These are phyloP conservation scores for Caenorhabditis macrosperma DNA, from an alignment of 2,888 invertebrate species.

Conservation along the genomic window DNA sequence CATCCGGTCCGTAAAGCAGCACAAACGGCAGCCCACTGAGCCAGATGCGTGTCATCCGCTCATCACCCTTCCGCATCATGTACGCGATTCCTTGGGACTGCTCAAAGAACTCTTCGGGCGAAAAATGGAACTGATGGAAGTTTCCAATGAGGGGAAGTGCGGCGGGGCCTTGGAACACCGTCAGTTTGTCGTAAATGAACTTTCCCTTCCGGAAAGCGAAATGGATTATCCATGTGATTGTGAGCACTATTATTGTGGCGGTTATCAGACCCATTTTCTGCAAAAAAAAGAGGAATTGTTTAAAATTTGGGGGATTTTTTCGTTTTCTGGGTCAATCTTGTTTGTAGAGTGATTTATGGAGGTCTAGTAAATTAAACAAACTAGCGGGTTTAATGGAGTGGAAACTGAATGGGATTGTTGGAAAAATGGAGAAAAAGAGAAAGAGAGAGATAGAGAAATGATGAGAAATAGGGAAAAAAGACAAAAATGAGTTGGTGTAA, in stretches of 20 bases:
- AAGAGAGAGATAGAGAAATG: conserved; percentile 9
- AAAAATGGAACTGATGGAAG: conserved; percentile 77
- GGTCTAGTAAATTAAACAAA: too few species aligned
- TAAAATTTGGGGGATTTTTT: neutral
- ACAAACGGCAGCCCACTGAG: conserved; percentile 77
- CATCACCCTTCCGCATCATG: conserved; percentile 72
- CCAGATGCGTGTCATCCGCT: conserved; percentile 76
- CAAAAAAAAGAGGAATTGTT: too few species aligned
- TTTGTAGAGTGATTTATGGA: too few species aligned
- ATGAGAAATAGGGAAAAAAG: conserved; percentile 24
- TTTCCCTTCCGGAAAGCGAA: conserved; percentile 57
- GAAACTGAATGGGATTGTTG: neutral
- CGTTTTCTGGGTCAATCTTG: neutral
- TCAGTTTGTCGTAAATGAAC: conserved; percentile 65
- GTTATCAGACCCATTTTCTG: conserved; percentile 66
- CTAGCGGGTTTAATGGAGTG: neutral
- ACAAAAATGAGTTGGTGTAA: neutral
- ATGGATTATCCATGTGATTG: conserved; percentile 57
- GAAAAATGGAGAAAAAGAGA: conserved; percentile 21
- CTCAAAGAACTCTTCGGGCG: conserved; percentile 79
- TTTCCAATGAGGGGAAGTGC: conserved; percentile 76
- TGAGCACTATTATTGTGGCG: conserved; percentile 58
- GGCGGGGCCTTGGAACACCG: conserved; percentile 76
- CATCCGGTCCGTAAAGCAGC: conserved; percentile 79
- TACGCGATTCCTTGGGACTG: conserved; percentile 79